Conservation (phyloP, 2,888 invertebrate species). For the Tipula vernalis region DNA sequence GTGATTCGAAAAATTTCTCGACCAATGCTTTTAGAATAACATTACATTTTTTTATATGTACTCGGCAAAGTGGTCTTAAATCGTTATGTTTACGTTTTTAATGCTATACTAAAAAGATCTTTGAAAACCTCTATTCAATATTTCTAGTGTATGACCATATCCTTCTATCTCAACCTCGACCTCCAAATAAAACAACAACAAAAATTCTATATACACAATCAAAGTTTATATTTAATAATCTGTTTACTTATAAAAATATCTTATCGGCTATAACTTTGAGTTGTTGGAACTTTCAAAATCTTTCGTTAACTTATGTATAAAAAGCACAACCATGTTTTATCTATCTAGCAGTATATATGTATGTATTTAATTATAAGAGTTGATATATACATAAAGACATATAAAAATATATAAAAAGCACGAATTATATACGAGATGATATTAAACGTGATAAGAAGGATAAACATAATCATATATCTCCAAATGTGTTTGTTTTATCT, state of each 20-base stretch:
- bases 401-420: neutral
- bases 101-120: neutral
- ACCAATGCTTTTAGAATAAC: neutral
- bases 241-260: slow-evolving; percentile 4
- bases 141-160: no score
- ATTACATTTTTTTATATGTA: neutral
- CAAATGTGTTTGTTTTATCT: neutral
- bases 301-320: neutral
- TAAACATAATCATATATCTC: neutral
- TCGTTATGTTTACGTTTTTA: neutral
- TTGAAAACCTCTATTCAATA: neutral
- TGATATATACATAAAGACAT: neutral
- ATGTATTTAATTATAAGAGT: neutral
- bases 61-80: neutral
- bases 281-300: neutral
- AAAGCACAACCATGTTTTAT: neutral
- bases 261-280: neutral
- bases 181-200: neutral
- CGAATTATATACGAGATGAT: neutral
- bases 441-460: neutral
- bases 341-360: neutral
- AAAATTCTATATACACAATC: neutral
- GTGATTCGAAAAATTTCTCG: neutral
- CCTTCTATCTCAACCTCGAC: neutral
- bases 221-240: neutral